A percentile compares a stretch with the other conserved stretches of the same genome.
These are phyloP conservation scores for Chouioia cunea DNA, from an alignment of 2,888 invertebrate genomes.

Conservation along the genomic window DNA sequence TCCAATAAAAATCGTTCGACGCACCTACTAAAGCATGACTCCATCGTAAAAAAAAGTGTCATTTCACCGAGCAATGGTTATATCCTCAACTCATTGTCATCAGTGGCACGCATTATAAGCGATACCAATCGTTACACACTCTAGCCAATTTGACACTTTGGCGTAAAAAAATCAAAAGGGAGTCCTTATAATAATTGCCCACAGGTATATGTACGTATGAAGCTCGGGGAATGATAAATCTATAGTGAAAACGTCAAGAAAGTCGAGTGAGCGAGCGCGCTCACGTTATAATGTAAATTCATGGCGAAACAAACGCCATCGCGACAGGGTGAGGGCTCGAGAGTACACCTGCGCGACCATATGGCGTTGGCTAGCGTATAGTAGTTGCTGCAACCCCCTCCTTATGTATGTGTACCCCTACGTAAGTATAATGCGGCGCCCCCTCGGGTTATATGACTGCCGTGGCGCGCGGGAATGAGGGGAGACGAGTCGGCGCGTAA, in stretches of 20 bases:
- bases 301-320: slow-evolving; percentile 58
- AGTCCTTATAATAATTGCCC: slow-evolving; percentile 37
- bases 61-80: not conserved
- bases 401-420: slow-evolving; percentile 49
- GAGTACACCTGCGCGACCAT: slow-evolving; percentile 66
- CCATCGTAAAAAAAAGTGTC: slow-evolving; percentile 14
- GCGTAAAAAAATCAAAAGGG: not conserved
- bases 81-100: too few relatives aligned
- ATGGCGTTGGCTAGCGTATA: slow-evolving; percentile 56
- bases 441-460: slow-evolving; percentile 1
- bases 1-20: too few relatives aligned
- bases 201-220: slow-evolving; percentile 49
- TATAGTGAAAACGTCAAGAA: slow-evolving; percentile 62
- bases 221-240: slow-evolving; percentile 65
- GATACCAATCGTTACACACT: slow-evolving; percentile 7
- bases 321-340: slow-evolving; percentile 36
- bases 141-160: not conserved
- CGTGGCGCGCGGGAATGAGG: not conserved
- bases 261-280: slow-evolving; percentile 49
- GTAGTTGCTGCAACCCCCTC: slow-evolving; percentile 27
- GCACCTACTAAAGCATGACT: slow-evolving; percentile 3
- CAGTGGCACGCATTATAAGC: not conserved
- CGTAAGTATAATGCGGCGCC: slow-evolving; percentile 50
- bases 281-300: slow-evolving; percentile 67
- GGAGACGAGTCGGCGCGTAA: not conserved